Evolutionary conservation across 2,113 vertebrate species (phyloP).

Genomic region (Astur gentilis): DNA sequence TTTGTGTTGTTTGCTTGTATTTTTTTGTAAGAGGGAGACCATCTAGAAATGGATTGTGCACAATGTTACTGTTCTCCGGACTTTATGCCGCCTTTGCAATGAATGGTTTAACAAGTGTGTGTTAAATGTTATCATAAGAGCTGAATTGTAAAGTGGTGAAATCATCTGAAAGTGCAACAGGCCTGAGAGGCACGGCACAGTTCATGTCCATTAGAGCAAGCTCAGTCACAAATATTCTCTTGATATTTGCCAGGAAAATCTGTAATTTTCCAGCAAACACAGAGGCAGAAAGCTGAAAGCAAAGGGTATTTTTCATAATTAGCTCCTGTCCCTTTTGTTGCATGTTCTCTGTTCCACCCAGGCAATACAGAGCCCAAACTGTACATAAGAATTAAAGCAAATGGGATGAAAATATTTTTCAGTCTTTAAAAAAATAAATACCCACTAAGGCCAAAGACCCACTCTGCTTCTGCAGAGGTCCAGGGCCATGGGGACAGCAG

Average conservation of each 20-base stretch:
- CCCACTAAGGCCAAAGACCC: background rate
- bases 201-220: background rate
- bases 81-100: constrained; percentile 23
- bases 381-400: background rate
- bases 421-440: background rate
- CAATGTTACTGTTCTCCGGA: constrained; percentile 37
- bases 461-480: background rate
- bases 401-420: background rate
- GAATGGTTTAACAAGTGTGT: constrained; percentile 42
- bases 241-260: constrained; percentile 9
- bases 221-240: background rate
- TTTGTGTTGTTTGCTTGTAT: background rate
- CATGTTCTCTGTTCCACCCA: background rate
- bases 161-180: constrained; percentile 47
- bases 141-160: constrained; percentile 65
- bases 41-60: background rate
- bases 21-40: background rate
- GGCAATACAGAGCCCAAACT: background rate
- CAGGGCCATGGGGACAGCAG: background rate
- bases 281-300: background rate
- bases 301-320: background rate
- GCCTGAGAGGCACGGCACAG: constrained; percentile 6
- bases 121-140: constrained; percentile 62
- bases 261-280: background rate
- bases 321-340: background rate